Percentiles rank a stretch among this genome's conserved stretches.
Evolutionary conservation across 2,888 invertebrate species (phyloP).

Genomic region (Piscicola geometra): DNA sequence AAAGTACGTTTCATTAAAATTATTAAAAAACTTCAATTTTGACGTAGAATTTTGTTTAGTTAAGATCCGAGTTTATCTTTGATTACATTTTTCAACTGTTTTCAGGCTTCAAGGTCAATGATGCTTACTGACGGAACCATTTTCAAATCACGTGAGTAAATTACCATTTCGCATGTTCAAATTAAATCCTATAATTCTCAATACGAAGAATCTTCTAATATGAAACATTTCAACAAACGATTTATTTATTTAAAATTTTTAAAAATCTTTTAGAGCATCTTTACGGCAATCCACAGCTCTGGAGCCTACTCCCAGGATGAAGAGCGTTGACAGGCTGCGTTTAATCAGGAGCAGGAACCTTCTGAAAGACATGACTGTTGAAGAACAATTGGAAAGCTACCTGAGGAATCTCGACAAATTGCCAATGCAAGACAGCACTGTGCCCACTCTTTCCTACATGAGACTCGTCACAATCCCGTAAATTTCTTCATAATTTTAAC

Average conservation of each 20-base stretch:
- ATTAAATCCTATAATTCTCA: too few relatives aligned
- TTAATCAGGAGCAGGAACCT: neutral
- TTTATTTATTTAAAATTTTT: neutral
- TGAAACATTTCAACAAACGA: too few relatives aligned
- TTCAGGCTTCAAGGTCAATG: neutral
- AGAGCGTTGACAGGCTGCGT: neutral
- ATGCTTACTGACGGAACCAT: neutral
- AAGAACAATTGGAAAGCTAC: conserved; percentile 6
- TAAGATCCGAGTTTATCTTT: neutral
- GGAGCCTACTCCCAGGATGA: neutral
- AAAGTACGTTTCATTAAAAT: conserved; percentile 4
- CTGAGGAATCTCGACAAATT: neutral
- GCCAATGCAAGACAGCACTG: neutral
- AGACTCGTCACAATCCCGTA: neutral
- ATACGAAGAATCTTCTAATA: too few relatives aligned
- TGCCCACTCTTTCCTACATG: neutral
- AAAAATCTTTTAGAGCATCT: too few relatives aligned
- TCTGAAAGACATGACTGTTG: neutral
- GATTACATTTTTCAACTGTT: neutral
- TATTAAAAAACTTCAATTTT: neutral
- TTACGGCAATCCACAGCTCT: neutral
- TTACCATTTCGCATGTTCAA: too few relatives aligned
- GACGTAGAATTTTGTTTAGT: too few relatives aligned
- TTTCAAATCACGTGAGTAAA: neutral
- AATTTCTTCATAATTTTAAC: neutral